phyloP scores from a whole-genome alignment of 2,888 invertebrate genomes.

The Ochropleura leucogaster region DNA sequence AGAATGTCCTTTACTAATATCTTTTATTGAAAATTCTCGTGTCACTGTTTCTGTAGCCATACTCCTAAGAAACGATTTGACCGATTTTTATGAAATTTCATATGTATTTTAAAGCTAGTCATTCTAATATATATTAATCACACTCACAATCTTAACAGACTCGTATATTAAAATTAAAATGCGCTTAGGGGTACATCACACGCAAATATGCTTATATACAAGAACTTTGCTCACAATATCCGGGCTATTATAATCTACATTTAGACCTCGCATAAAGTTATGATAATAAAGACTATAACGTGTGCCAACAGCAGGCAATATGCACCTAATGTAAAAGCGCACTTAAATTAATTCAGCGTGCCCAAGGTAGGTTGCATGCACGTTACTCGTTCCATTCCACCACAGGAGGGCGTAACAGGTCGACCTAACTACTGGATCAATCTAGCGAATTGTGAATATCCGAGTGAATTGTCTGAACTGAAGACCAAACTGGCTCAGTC shows the following conservation, averaged over 20 bases:
- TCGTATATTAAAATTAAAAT: neutral
- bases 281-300: slow-evolving; percentile 38
- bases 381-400: slow-evolving; percentile 74
- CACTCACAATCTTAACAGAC: neutral
- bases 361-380: slow-evolving; percentile 77
- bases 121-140: neutral
- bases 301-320: slow-evolving; percentile 49
- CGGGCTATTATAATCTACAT: slow-evolving; percentile 5
- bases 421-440: slow-evolving; percentile 80
- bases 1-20: neutral
- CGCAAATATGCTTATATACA: slow-evolving; percentile 1
- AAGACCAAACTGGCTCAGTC: slow-evolving; percentile 36
- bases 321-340: slow-evolving; percentile 74
- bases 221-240: neutral
- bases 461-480: slow-evolving; percentile 51
- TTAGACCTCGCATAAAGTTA: slow-evolving; percentile 18
- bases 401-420: slow-evolving; percentile 83
- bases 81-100: too few relatives aligned
- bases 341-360: slow-evolving; percentile 79
- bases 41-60: too few relatives aligned
- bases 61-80: too few relatives aligned
- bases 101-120: too few relatives aligned
- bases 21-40: too few relatives aligned
- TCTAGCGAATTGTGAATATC: slow-evolving; percentile 66
- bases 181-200: neutral